A percentile compares a stretch with the other conserved stretches of the same genome.
These are phyloP conservation scores for Drosophila burlai DNA, from an alignment of 1,140 invertebrate genomes.

Conservation along the genomic window DNA sequence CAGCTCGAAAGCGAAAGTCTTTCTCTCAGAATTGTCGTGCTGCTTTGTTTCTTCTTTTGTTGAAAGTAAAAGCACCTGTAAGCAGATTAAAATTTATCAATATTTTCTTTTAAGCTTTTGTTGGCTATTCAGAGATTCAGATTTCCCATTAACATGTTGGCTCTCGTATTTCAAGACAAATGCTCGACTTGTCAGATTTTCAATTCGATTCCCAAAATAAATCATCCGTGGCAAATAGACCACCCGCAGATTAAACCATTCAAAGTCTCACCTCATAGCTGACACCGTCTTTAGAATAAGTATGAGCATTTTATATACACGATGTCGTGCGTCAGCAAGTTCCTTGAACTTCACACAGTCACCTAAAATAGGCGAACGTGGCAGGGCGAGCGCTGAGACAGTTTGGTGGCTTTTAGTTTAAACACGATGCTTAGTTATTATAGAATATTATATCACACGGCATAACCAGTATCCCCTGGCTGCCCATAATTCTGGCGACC, in stretches of 20 bases:
- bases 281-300: conserved; percentile 29
- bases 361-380: conserved; percentile 47
- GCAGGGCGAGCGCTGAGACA: conserved; percentile 30
- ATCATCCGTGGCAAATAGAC: conserved; percentile 1
- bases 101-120: not conserved
- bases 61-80: conserved; percentile 26
- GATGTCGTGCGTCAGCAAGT: conserved; percentile 49
- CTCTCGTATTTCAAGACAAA: conserved; percentile 3
- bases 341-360: conserved; percentile 73
- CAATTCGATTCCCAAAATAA: conserved; percentile 2
- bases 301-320: conserved; percentile 12
- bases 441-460: conserved; percentile 53
- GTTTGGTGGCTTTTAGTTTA: conserved; percentile 39
- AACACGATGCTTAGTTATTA: conserved; percentile 41
- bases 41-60: not conserved
- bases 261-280: conserved; percentile 25
- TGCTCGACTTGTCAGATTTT: conserved; percentile 12
- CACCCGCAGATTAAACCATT: conserved; percentile 18
- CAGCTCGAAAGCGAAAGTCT: conserved; percentile 32
- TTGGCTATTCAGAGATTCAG: not conserved
- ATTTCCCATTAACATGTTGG: not conserved
- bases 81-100: conserved; percentile 1
- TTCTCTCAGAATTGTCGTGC: conserved; percentile 3
- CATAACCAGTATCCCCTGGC: conserved; percentile 40
- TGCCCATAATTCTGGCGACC: conserved; percentile 38